These are phyloP conservation scores for Neoniphon sammara DNA, from an alignment of 2,797 vertebrate species.

Conservation along the genomic window DNA sequence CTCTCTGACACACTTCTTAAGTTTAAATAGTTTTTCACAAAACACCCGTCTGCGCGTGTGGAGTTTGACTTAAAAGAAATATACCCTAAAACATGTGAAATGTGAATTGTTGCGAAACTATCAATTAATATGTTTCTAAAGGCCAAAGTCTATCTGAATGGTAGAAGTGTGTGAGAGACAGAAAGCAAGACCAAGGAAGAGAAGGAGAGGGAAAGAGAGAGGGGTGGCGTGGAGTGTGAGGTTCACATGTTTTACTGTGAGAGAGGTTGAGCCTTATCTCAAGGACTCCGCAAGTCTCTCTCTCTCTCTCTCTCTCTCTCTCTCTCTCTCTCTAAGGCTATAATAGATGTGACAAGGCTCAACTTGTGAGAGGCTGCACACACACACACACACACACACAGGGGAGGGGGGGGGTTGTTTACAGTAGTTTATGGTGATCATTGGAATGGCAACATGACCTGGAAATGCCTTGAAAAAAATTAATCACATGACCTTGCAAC, in stretches of 20 bases:
- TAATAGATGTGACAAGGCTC: too few relatives aligned
- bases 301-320: neutral
- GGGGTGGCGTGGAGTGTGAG: neutral
- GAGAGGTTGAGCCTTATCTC: conserved; percentile 53
- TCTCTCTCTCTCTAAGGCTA: neutral
- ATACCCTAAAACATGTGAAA: neutral
- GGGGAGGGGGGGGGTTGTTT: too few relatives aligned
- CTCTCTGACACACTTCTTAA: conserved; percentile 29
- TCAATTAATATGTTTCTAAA: conserved; percentile 36
- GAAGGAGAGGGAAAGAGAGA: neutral
- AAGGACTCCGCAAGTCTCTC: conserved; percentile 43
- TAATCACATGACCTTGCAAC: too few relatives aligned
- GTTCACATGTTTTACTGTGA: conserved; percentile 9
- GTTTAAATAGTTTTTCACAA: conserved; percentile 33
- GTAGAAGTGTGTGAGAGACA: neutral
- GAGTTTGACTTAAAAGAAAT: neutral
- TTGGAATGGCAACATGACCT: conserved; percentile 54
- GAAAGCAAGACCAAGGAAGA: neutral
- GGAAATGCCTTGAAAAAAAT: neutral
- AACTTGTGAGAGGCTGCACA: too few relatives aligned
- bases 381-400: conserved; percentile 13
- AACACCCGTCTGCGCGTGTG: conserved; percentile 1
- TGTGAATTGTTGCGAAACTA: neutral
- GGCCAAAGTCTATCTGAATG: conserved; percentile 60
- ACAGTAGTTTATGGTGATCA: neutral